Base-by-base conservation (phyloP, 1,140 invertebrate genomes). In the Drosophila rufa region DNA sequence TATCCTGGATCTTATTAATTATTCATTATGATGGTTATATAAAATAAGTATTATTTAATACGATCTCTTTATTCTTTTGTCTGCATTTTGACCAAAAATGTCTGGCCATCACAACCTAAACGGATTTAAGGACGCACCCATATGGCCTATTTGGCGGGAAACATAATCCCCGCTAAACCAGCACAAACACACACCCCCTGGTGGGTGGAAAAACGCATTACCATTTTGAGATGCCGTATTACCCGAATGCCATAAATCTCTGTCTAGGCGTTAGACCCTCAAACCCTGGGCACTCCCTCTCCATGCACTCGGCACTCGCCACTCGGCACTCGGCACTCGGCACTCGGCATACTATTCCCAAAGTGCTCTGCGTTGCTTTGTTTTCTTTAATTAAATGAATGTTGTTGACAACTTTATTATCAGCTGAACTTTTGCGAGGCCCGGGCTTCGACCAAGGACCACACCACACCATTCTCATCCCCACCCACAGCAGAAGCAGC, bases 371-470 rank as follows among this genome's bases (percentile, higher is more conserved):
- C 70, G 74, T 70, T 90, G 78, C 74, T 90, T 84, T 89, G 85
- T 90, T 89, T 89, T 90, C 86, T 89, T 89, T 89, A 89, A 89
- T 89, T 85, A 89, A 89, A 89, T 87, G 83, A 87, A 87, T 89
- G 79, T 90, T 90, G 85, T 90, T 89, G 85, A 89, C 82, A 85
- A 85, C 84, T 87, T 87, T 87, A 87, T 87, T 87, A 87, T 87
- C 83, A 89, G 83, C 84, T 80, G 76, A 87, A 87, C 83, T 87
- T 78, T 87, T 83, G 68, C 82, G 83, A 82, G 80, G 17, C 46
- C 61, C 62, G 56, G 33, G 19, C 43, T 17, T 69, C 62, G 53
- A 67, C 73, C 73, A 27, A 66, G 53, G 27, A 27, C 60, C 74
- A 56, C 65, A 46, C 64, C 53, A 60, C 30, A 56, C 30, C 30